Evolutionary conservation across 2,888 invertebrate species (phyloP), one percentile per base, ranked within the genome.

Genomic region (Archaeoteleia sp.): DNA sequence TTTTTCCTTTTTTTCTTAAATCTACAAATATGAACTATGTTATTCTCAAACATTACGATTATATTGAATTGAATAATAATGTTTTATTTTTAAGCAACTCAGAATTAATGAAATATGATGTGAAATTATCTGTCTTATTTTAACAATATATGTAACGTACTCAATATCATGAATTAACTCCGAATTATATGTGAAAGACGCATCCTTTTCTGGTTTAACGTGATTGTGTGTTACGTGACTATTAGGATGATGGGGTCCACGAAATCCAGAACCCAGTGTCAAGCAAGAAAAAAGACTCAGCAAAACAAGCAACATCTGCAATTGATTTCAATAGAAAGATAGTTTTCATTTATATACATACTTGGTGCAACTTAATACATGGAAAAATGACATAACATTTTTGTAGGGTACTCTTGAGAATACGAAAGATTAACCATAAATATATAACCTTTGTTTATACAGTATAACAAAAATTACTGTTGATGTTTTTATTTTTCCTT

Each of bases 161-260:
- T 90, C 90, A 30, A 89, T 88, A 81, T 95, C 94, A 70, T 93
- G 93, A 49, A 94, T 87, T 12, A 95, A 86, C 75, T 93, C 87
- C 6, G 88, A 86, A 78, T 95, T 93, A 45, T 90, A 89, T 0
- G 91, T 93, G 35, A 93, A 84, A 62, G 92, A 90, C 4, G 89
- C 87, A 10, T 86, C 79, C n/a, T 78, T 78, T 15, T 81, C 79
- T 0, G 92, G 92, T 71, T 87, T 87, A 80, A 92, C 90, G 81
- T 92, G 86, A 72, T 88, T 88, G 71, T 87, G 86, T 0, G 85
- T 85, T 81, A 82, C 70, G 75, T 78, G 66, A 79, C 89, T 73
- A 88, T 88, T 69, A 0, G 91, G 91, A 84, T 91, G 92, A 81
- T 90, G 90, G 0, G 91, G 91, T 8, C 91, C 91, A 62, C 91